Evolutionary conservation across 2,113 vertebrate genomes (phyloP).

Genomic region (Zootoca vivipara): DNA sequence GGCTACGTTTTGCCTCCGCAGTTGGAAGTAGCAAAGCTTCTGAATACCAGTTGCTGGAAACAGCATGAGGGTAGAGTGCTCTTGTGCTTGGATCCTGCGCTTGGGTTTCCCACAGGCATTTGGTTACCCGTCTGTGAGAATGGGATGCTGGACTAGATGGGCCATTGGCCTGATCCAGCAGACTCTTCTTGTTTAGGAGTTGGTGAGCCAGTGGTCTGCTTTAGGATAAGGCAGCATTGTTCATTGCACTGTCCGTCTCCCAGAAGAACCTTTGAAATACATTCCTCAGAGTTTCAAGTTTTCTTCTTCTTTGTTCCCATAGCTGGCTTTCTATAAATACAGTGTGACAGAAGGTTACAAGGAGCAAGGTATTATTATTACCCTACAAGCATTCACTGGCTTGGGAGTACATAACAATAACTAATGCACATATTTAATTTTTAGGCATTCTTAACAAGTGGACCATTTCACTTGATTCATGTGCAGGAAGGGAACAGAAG

Average conservation of each 20-base stretch:
- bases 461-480: conserved; percentile 5
- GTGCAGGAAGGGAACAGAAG: neutral
- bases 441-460: conserved; percentile 10
- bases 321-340: neutral
- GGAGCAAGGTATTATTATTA: conserved; percentile 12
- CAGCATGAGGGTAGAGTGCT: too few species aligned
- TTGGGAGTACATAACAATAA: neutral
- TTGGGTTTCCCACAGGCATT: too few species aligned
- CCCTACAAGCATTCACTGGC: neutral
- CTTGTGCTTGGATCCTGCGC: too few species aligned
- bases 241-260: neutral
- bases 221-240: neutral
- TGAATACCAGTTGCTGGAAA: too few species aligned
- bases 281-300: neutral
- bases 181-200: too few species aligned
- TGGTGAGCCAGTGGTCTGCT: neutral
- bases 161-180: too few species aligned
- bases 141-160: too few species aligned
- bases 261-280: neutral
- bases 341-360: neutral
- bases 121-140: too few species aligned
- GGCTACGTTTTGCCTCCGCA: too few species aligned
- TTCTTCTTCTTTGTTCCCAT: neutral
- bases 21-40: too few species aligned
- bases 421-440: conserved; percentile 9